Evolutionary conservation across 2,113 vertebrate genomes (phyloP), one percentile per base, ranked within the genome.

Genomic region (Beaufortia kweichowensis): DNA sequence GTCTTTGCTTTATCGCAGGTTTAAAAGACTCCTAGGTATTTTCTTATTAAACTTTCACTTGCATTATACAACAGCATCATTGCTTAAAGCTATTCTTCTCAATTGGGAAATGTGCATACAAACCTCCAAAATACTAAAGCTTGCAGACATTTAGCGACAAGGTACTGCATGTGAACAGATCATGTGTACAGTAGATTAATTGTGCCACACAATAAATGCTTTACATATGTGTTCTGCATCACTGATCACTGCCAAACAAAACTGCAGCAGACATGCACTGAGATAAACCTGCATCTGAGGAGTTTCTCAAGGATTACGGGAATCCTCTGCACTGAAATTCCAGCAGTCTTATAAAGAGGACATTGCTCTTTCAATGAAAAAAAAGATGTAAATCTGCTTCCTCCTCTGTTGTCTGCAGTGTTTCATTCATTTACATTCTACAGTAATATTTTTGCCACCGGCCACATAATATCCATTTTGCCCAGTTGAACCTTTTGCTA

Each of bases 311-410:
- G 41, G 9, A 78, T 70, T 84, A 85, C 84, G 82, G 69, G 85
- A 85, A 77, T n/a, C 41, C 57, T 77, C 31, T 63, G 79, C 46
- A 76, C 61, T 70, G 73, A 50, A 76, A 76, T 82, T 72, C 53
- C 48, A 48, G 62, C n/a, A 1, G 73, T 81, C 76, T 77, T 59
- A 67, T 80, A 82, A 77, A 77, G 78, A 82, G 79, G 80, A 82
- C 77, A 64, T 39, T n/a, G 48, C 84, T 79, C 83, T 79, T 79
- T 61, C 77, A n/a, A 75, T 75, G 26, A 53, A 43, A 66, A 59
- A n/a, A 53, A 1, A 77, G 12, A 75, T 55, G 77, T 91, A 88
- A 89, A 89, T 80, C 26, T 26, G 33, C 84, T 81, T 69, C n/a
- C 8, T 76, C 43, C 81, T 59, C 82, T 79, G 86, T 80, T 85